A percentile compares a stretch with the other conserved stretches of the same genome.
Evolutionary conservation across 2,113 vertebrate genomes (phyloP).

Genomic region (Sinocyclocheilus rhinocerous): DNA sequence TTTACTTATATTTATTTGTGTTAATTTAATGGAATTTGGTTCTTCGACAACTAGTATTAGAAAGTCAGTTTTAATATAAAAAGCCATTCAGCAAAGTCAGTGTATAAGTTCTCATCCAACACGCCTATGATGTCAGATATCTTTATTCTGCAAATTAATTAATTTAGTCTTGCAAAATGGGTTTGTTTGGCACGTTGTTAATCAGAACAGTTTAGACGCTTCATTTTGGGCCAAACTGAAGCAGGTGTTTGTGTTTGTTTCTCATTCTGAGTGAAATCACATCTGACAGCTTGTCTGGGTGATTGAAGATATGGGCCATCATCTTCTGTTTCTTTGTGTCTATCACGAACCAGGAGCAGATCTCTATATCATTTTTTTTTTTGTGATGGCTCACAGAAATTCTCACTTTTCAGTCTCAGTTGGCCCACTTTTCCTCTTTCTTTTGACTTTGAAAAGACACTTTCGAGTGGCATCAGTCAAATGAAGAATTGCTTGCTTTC

Average conservation of each 20-base stretch:
- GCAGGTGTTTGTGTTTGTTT: conserved; percentile 1
- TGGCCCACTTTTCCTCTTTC: conserved; percentile 2
- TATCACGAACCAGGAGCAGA: neutral
- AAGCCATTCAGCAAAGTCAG: neutral
- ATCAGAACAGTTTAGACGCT: neutral
- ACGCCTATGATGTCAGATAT: neutral
- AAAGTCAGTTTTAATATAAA: neutral
- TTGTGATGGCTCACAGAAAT: neutral
- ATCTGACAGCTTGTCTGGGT: conserved; percentile 24
- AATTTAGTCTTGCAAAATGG: neutral
- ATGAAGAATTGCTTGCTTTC: conserved; percentile 19
- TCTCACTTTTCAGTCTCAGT: neutral
- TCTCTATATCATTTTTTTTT: neutral
- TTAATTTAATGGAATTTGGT: neutral
- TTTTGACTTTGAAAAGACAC: conserved; percentile 19
- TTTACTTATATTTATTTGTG: neutral
- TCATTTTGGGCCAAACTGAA: neutral
- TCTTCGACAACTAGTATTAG: neutral
- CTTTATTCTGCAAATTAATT: neutral
- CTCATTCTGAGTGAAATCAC: conserved; percentile 14
- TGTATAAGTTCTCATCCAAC: neutral
- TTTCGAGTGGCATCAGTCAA: conserved; percentile 34
- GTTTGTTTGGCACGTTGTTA: neutral
- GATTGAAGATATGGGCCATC: neutral
- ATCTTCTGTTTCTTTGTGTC: conserved; percentile 16